Evolutionary conservation across 2,888 invertebrate genomes (phyloP), one percentile per base, ranked within the genome.

Genomic region (Drosophila rubida): DNA sequence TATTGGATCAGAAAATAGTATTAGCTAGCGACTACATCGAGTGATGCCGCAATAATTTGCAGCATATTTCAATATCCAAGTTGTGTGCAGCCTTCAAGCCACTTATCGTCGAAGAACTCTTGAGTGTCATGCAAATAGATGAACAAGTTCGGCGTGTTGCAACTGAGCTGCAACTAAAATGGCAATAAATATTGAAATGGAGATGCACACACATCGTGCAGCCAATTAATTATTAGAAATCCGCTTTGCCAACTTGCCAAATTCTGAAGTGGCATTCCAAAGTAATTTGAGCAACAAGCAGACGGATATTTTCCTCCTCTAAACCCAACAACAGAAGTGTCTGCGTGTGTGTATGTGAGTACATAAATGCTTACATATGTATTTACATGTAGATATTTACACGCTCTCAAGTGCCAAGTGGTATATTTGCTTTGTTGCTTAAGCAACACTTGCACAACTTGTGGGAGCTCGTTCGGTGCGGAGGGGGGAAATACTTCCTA

Each of bases 191-290:
- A 82, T 72, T 57, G 27, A 59, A 69, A 64, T 63, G 60, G 60
- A 64, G 44, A 48, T 42, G 45, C 14, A 63, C n/a, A n/a, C n/a
- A n/a, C n/a, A n/a, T n/a, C n/a, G n/a, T 19, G 75, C 51, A 79
- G 85, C 82, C 87, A 88, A 85, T 88, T 88, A 85, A 88, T 88
- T 84, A 68, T 79, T 84, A 68, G 72, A 82, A 85, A 82, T 79
- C 65, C 74, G 64, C 69, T 73, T 86, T 67, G 60, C 62, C 68
- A 68, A 44, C 42, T 70, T 41, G 54, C 51, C 61, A 55, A 60
- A 70, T 50, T 63, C 54, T 73, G 59, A 58, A 78, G 66, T 75
- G 58, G 64, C 55, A 75, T 75, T 84, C 54, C 60, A 78, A 62
- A 70, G 73, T 57, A 73, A 80, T 80, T 86, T 68, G 57, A 63